Conservation (phyloP, 2,113 vertebrate genomes). For the Tragelaphus scriptus region DNA sequence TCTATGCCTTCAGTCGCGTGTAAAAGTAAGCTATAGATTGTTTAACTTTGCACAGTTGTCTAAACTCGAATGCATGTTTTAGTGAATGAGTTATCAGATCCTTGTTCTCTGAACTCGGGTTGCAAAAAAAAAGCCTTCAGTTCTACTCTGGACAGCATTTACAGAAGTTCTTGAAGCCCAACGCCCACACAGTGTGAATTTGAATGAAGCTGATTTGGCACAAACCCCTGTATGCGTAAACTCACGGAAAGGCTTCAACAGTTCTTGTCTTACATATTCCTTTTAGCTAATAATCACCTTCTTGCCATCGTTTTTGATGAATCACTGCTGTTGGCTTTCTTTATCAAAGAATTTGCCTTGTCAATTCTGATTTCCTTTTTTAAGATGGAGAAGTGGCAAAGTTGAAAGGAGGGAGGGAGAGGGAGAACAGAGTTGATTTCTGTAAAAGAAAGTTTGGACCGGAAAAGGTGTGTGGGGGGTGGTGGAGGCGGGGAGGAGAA, state of each 20-base stretch:
- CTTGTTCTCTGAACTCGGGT: conserved; percentile 46
- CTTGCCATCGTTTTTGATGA: neutral
- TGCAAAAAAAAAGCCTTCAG: conserved; percentile 34
- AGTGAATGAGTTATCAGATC: conserved; percentile 55
- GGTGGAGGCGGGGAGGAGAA: neutral
- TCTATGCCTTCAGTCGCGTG: conserved; percentile 54
- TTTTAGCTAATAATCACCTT: neutral
- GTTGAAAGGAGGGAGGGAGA: neutral
- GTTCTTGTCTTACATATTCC: conserved; percentile 47
- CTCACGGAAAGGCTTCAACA: conserved; percentile 78
- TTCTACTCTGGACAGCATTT: conserved; percentile 54
- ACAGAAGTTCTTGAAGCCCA: conserved; percentile 60
- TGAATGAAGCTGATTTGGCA: conserved; percentile 82
- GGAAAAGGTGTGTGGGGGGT: neutral
- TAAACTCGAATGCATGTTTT: conserved; percentile 56
- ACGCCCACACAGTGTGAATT: conserved; percentile 61
- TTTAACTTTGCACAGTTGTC: conserved; percentile 56
- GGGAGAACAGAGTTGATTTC: neutral
- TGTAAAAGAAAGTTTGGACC: conserved; percentile 39
- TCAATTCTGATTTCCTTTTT: neutral
- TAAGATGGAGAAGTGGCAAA: neutral
- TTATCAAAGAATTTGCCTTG: neutral
- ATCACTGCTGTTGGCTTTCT: conserved; percentile 18
- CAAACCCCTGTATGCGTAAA: conserved; percentile 76
- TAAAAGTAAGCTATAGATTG: conserved; percentile 58